Percentiles rank a stretch among this genome's conserved stretches.
phyloP scores from a whole-genome alignment of 1,140 invertebrate species.

The Drosophila kurseongensis region DNA sequence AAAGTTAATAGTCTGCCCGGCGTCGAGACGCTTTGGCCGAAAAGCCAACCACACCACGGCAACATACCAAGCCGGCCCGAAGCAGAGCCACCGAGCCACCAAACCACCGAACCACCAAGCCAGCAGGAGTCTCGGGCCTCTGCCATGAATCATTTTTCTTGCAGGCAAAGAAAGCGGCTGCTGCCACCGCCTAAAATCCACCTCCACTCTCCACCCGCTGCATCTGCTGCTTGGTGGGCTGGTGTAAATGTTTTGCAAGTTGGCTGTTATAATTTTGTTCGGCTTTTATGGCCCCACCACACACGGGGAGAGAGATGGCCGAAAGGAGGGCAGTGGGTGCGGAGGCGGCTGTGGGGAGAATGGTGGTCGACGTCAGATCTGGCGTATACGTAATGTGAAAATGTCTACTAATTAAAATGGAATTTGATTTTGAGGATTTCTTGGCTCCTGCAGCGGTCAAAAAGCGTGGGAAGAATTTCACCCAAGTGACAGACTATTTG shows the following conservation, averaged over 20 bases:
- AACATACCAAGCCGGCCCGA: conserved; percentile 27
- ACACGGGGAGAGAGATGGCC: conserved; percentile 32
- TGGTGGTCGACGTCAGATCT: conserved; percentile 9
- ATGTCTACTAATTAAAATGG: conserved; percentile 72
- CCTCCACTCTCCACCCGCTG: conserved; percentile 17
- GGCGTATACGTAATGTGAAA: conserved; percentile 77
- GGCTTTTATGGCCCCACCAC: conserved; percentile 57
- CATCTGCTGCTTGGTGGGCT: conserved; percentile 35
- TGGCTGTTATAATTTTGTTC: conserved; percentile 71
- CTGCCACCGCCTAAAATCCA: conserved; percentile 42
- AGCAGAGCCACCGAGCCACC: conserved; percentile 42
- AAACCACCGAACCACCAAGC: conserved; percentile 46
- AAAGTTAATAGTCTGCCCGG: conserved; percentile 82
- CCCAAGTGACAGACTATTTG: conserved; percentile 2
- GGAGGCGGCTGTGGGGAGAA: not conserved
- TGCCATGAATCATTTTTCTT: conserved; percentile 76
- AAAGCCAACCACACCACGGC: conserved; percentile 42
- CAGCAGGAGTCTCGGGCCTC: conserved; percentile 68
- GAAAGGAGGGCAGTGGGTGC: conserved; percentile 19
- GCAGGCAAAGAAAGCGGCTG: conserved; percentile 62
- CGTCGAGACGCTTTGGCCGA: conserved; percentile 73
- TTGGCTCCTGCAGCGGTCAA: conserved; percentile 20
- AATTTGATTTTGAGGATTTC: conserved; percentile 54
- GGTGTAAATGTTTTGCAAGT: conserved; percentile 78
- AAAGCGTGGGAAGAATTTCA: conserved; percentile 50